Evolutionary conservation across 2,113 vertebrate genomes (phyloP), one percentile per base, ranked within the genome.

Genomic region (Ranitomeya variabilis): DNA sequence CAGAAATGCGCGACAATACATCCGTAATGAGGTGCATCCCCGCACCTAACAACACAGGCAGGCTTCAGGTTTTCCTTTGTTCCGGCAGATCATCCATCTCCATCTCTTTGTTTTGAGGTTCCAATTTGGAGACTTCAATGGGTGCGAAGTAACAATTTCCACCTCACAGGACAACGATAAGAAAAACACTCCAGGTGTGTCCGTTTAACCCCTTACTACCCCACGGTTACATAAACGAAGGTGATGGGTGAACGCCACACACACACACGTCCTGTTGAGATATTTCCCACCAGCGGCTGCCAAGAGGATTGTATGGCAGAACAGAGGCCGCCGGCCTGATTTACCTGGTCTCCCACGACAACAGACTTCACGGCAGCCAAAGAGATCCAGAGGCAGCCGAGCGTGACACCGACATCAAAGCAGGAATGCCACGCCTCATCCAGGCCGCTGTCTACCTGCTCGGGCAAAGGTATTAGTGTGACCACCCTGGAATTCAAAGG

Each of bases 401-500:
- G 95, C 92, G 66, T 95, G 95, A 96, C 96, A 95, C 87, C 54
- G 60, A 95, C 96, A 95, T 96, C 95, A 96, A 97, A 96, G 96
- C 0, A 13, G 80, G 92, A 94, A 92, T 90, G 91, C 94, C 95
- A 95, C 95, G 94, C 95, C 96, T 96, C 94, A 96, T 96, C 95
- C 93, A 88, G 94, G 90, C 94, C 91, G 94, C 92, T 91, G 93
- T 94, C 67, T 94, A 92, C 95, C 94, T 97, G 96, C 96, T 94
- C 11, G 94, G 93, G 94, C 95, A 95, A 95, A 94, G 92, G 91
- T 94, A 92, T 92, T 95, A 97, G 95, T 92, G 91, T 96, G 97
- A 95, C 96, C 96, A 96, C 95, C 95, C 94, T 91, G 94, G 93
- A 95, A 95, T 95, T 97, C 96, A 97, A 97, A 95, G 95, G 89